phyloP scores from a whole-genome alignment of 2,113 vertebrate species.

The Pionites leucogaster region DNA sequence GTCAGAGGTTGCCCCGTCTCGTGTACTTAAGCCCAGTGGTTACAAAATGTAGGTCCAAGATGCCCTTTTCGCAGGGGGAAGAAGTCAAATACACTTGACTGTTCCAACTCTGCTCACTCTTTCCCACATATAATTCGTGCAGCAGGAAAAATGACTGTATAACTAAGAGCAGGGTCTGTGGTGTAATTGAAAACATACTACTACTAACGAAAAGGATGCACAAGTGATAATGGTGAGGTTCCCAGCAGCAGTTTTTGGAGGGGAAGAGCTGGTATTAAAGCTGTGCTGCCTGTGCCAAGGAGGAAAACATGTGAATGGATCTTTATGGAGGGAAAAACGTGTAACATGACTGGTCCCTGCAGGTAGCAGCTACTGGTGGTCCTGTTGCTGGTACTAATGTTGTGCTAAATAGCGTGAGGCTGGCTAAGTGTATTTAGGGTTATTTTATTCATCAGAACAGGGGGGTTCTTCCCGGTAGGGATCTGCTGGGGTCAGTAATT shows the following conservation, averaged over 20 bases:
- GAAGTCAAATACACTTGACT: conserved; percentile 31
- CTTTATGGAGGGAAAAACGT: background rate
- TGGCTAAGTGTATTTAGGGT: background rate
- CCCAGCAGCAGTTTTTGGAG: background rate
- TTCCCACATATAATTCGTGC: background rate
- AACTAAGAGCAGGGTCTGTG: background rate
- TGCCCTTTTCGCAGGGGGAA: background rate
- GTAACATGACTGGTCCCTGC: background rate
- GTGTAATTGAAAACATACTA: background rate
- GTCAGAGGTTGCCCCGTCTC: background rate
- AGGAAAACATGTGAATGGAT: background rate
- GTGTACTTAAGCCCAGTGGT: background rate
- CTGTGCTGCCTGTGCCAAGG: background rate
- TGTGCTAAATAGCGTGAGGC: background rate
- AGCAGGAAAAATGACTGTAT: background rate
- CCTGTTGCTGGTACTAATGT: background rate
- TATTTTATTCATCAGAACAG: background rate
- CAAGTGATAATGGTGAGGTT: rapidly evolving
- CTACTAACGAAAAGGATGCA: background rate
- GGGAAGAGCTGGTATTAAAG: background rate
- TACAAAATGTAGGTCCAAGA: conserved; percentile 19
- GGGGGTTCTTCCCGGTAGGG: background rate
- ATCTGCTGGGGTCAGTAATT: background rate
- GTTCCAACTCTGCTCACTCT: background rate
- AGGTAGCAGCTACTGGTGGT: background rate